These are phyloP conservation scores for Bruchidius siliquastri DNA, from an alignment of 2,888 invertebrate genomes.

Conservation along the genomic window DNA sequence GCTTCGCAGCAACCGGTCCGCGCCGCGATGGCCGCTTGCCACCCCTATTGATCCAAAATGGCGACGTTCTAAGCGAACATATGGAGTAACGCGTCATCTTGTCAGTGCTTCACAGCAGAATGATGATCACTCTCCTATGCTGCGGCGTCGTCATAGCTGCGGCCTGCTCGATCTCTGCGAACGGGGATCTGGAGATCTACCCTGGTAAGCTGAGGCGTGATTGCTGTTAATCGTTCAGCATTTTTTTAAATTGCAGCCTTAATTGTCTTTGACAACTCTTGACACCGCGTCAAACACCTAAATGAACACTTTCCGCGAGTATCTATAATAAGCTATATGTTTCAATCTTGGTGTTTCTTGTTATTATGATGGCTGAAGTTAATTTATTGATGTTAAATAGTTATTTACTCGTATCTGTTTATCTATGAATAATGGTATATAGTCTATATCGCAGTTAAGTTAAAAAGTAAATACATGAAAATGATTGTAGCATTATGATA, in stretches of 20 bases:
- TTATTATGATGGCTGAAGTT: no score
- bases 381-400: no score
- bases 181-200: constrained; percentile 40
- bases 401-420: no score
- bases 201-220: constrained; percentile 34
- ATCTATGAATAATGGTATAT: no score
- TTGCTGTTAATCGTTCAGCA: constrained; percentile 1
- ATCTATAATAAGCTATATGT: no score
- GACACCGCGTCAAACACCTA: no score
- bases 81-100: constrained; percentile 38
- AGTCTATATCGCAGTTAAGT: no score
- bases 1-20: not conserved
- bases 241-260: not conserved
- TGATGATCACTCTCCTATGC: constrained; percentile 39
- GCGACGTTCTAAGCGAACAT: constrained; percentile 44
- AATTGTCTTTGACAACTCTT: no score
- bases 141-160: constrained; percentile 37
- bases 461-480: no score
- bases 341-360: no score
- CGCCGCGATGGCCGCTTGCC: constrained; percentile 37
- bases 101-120: constrained; percentile 24
- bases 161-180: constrained; percentile 37
- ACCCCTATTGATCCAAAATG: constrained; percentile 43
- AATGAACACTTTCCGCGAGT: no score
- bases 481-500: no score